These are phyloP conservation scores for Limnephilus marmoratus DNA, from an alignment of 2,888 invertebrate species.

Conservation along the genomic window DNA sequence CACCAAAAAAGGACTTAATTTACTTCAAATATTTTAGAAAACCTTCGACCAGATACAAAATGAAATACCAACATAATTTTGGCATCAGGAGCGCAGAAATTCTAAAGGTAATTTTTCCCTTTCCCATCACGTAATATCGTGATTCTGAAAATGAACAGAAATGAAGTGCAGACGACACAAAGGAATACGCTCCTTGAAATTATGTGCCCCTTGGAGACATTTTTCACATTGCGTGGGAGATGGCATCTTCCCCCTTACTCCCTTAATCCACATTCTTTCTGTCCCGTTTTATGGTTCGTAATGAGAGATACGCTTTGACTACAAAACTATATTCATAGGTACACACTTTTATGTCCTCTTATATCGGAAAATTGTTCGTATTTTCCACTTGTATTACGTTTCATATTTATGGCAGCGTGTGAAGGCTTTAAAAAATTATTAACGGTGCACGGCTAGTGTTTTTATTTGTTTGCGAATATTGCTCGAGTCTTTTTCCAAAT, in stretches of 20 bases:
- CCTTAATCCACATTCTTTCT: neutral
- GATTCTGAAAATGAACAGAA: neutral
- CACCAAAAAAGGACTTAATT: too few relatives aligned
- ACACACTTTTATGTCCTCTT: neutral
- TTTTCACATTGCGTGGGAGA: conserved; percentile 20
- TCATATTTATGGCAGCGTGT: neutral
- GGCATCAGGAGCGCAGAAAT: conserved; percentile 8
- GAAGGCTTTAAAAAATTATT: neutral
- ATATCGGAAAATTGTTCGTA: neutral
- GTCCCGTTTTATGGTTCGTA: neutral
- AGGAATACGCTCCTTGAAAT: neutral
- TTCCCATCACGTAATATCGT: neutral
- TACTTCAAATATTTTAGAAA: neutral
- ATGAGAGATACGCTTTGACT: neutral
- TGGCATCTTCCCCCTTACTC: neutral
- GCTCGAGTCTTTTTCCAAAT: too few relatives aligned
- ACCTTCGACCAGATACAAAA: neutral
- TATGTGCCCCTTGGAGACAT: conserved; percentile 20
- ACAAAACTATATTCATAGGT: neutral
- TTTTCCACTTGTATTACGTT: neutral
- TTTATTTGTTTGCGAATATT: neutral
- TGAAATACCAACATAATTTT: neutral
- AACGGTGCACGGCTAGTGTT: neutral
- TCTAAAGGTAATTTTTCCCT: conserved; percentile 5
- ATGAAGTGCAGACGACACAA: conserved; percentile 20